Evolutionary conservation across 1,140 invertebrate species (phyloP).

Genomic region (Drosophila mauritiana): DNA sequence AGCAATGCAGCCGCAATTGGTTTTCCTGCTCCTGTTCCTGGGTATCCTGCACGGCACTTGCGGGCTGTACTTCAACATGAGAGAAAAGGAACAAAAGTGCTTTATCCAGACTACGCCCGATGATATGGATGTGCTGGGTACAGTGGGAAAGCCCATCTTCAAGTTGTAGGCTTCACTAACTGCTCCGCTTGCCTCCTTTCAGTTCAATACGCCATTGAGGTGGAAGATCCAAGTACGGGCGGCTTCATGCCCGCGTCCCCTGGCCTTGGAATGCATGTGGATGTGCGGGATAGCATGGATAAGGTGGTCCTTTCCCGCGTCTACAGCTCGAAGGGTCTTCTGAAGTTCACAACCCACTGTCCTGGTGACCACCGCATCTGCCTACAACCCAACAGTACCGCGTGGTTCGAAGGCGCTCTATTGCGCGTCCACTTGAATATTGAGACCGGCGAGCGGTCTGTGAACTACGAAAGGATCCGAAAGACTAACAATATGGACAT

Average conservation of each 20-base stretch:
- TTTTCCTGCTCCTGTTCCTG: slow-evolving; percentile 52
- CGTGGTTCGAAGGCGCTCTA: slow-evolving; percentile 97
- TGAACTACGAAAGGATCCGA: slow-evolving; percentile 92
- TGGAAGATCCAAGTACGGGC: slow-evolving; percentile 95
- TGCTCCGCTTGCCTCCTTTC: slow-evolving; percentile 78
- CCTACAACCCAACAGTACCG: slow-evolving; percentile 97
- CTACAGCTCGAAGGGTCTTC: slow-evolving; percentile 96
- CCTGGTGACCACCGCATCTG: slow-evolving; percentile 99
- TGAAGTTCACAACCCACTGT: slow-evolving; percentile 97
- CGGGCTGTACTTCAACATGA: slow-evolving; percentile 97
- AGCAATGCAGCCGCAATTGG: slow-evolving; percentile 53
- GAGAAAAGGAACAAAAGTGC: slow-evolving; percentile 99
- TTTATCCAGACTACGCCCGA: slow-evolving; percentile 99
- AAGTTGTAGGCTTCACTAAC: neutral
- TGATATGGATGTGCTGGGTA: slow-evolving; percentile 98
- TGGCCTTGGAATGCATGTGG: slow-evolving; percentile 99
- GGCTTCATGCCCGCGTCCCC: slow-evolving; percentile 95
- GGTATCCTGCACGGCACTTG: slow-evolving; percentile 52
- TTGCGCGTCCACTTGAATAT: slow-evolving; percentile 98
- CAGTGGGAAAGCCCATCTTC: slow-evolving; percentile 23
- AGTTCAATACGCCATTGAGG: slow-evolving; percentile 99
- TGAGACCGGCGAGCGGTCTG: slow-evolving; percentile 98
- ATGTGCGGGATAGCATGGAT: slow-evolving; percentile 97
- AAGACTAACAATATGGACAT: slow-evolving; percentile 98
- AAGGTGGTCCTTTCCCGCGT: slow-evolving; percentile 95